Base-by-base conservation (phyloP, 2,113 vertebrate species). In the Chionodraco myersi region DNA sequence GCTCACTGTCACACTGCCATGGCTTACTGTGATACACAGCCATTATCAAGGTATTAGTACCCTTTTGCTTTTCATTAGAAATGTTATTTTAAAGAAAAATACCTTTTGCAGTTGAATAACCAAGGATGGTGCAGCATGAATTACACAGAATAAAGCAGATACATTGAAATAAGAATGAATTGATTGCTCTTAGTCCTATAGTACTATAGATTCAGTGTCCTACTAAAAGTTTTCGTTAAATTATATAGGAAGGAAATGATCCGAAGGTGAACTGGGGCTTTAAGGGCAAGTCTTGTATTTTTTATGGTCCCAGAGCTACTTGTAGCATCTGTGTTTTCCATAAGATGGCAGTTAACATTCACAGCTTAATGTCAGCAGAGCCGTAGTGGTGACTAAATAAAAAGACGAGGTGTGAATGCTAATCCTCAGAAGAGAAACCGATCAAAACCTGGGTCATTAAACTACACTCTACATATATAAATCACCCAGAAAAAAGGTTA, bases 261-360 rank as follows among this genome's bases (percentile, higher is more conserved):
- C 26, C 45, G 23, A 72, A 70, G 70, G 75, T 85, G 30, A 85
- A 59, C 53, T 36, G 72, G 51, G 51, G 53, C 65, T 68, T 72
- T 26, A 23, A 78, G 70, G 78, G 47, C 34, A 66, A 52, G 77
- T 51, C n/a, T 23, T 73, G 36, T 57, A 59, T 58, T 85, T 72
- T 75, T 81, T 74, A 76, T 23, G 77, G 68, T 45, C 48, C 82
- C 71, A 58, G 36, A 82, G 78, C 72, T 81, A 36, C 41, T 54
- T 76, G 10, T 54, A 64, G 62, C 71, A 75, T 82, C 41, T 73
- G 62, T 54, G 56, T 63, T 63, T 85, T 74, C 52, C 21, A 54
- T 73, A 58, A 73, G 30, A 60, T 36, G 23, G 57, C 14, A 58
- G 57, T 64, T 63, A 81, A 82, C 59, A 82, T 85, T 52, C 75